Evolutionary conservation across 2,113 vertebrate genomes (phyloP), one percentile per base, ranked within the genome.

Genomic region (Hypocryptadius cinnamomeus): DNA sequence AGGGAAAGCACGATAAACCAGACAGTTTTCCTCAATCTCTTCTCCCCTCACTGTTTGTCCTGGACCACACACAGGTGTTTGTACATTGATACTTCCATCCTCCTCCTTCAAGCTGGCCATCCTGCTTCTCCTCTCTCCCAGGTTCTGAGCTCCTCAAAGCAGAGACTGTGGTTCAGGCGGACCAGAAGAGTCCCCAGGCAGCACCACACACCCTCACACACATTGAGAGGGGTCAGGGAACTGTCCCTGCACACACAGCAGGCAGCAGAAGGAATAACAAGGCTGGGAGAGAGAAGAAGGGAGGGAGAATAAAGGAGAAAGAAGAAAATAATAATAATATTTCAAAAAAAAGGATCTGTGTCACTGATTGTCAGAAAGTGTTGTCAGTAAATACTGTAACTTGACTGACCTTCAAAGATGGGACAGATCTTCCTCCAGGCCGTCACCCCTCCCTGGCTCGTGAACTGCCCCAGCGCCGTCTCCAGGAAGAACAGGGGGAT

Each of bases 401-500:
- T 74, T 61, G 47, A 93, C 97, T 91, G 65, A 99, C 99, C 99
- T 98, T 99, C 97, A 70, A 99, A 98, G 96, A 99, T 97, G 79
- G 99, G 99, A 47, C 99, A 99, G 83, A 99, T 99, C 97, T 99
- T 99, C 96, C 97, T 98, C 99, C 99, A 99, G 92, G 99, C 98
- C 0, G 99, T 99, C 47, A 99, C 95, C 3, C 98, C 98, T 5
- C 99, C 98, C 92, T 99, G 98, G 60, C 98, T 99, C 39, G 99
- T 99, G 93, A 98, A 99, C 93, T 99, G 99, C 31, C 99, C 99
- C 97, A 99, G 42, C 0, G 98, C 98, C 0, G 98, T 99, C 97
- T 99, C 99, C 98, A 99, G 78, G 87, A 99, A 97, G 95, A 99
- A 99, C 37, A 99, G 11, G 0, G 99, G 99, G 77, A 99, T 98